Evolutionary conservation across 2,113 vertebrate species (phyloP).

Genomic region (Myxocyprinus asiaticus): DNA sequence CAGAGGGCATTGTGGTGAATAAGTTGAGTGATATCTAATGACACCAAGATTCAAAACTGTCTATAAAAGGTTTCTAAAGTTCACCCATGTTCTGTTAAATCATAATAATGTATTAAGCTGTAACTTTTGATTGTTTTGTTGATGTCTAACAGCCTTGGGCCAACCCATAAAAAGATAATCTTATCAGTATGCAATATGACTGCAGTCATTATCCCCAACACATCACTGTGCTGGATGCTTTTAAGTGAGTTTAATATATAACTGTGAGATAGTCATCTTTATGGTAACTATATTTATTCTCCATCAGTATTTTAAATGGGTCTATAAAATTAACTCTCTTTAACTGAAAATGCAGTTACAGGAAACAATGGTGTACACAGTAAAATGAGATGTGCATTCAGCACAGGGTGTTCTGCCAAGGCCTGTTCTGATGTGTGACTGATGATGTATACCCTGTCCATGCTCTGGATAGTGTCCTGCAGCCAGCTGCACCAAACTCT

Average conservation of each 20-base stretch:
- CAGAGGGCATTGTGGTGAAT: neutral
- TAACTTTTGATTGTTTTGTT: conserved; percentile 14
- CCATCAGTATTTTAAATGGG: neutral
- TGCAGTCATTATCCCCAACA: neutral
- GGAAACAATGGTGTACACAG: neutral
- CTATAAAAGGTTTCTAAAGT: neutral
- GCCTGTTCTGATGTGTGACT: neutral
- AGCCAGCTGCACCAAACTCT: neutral
- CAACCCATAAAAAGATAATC: conserved; percentile 41
- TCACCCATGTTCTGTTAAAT: neutral
- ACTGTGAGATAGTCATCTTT: conserved; percentile 29
- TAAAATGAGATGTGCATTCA: conserved; percentile 15
- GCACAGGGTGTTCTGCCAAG: conserved; percentile 22
- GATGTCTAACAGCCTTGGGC: conserved; percentile 39
- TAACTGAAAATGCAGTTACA: neutral
- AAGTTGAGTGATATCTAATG: neutral
- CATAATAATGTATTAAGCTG: neutral
- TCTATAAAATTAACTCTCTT: neutral
- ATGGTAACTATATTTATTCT: conserved; percentile 18
- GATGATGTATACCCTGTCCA: neutral
- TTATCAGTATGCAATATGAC: conserved; percentile 40
- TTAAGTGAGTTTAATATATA: conserved; percentile 35
- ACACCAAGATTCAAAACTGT: neutral
- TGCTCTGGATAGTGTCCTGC: neutral
- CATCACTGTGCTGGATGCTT: neutral